Conservation (phyloP, 2,888 invertebrate genomes). For the Amphimallon solstitiale region DNA sequence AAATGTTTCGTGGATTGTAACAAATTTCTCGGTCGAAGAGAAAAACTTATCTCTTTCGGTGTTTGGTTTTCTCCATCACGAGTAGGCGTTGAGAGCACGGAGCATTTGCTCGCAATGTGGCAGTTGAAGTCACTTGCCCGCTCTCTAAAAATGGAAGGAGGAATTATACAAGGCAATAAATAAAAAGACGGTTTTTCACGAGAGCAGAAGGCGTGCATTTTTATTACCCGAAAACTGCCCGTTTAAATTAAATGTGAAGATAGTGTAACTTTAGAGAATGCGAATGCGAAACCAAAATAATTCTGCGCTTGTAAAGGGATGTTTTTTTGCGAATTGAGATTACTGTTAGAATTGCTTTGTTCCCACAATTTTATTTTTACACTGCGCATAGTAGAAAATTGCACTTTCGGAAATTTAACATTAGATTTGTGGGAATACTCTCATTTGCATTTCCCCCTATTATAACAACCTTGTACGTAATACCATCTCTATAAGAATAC, state of each 20-base stretch:
- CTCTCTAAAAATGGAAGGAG: slow-evolving; percentile 43
- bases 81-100: not conserved
- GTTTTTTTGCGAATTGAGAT: slow-evolving; percentile 40
- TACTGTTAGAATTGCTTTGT: slow-evolving; percentile 31
- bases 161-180: slow-evolving; percentile 57
- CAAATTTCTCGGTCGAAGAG: slow-evolving; percentile 62
- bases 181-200: slow-evolving; percentile 64
- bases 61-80: not conserved
- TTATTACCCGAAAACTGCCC: slow-evolving; percentile 65
- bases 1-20: slow-evolving; percentile 62
- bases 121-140: slow-evolving; percentile 40
- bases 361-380: not conserved
- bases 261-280: slow-evolving; percentile 57
- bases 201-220: slow-evolving; percentile 65
- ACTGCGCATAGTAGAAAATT: not conserved
- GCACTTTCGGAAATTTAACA: not conserved
- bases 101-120: not conserved
- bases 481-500: too few species aligned
- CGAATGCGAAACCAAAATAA: slow-evolving; percentile 58
- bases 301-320: slow-evolving; percentile 51
- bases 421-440: too few species aligned
- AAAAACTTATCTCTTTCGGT: slow-evolving; percentile 60
- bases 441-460: too few species aligned
- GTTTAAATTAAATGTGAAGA: slow-evolving; percentile 65
- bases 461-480: too few species aligned